Evolutionary conservation across 2,113 vertebrate species (phyloP).

Genomic region (Myanophis thanlyinensis): DNA sequence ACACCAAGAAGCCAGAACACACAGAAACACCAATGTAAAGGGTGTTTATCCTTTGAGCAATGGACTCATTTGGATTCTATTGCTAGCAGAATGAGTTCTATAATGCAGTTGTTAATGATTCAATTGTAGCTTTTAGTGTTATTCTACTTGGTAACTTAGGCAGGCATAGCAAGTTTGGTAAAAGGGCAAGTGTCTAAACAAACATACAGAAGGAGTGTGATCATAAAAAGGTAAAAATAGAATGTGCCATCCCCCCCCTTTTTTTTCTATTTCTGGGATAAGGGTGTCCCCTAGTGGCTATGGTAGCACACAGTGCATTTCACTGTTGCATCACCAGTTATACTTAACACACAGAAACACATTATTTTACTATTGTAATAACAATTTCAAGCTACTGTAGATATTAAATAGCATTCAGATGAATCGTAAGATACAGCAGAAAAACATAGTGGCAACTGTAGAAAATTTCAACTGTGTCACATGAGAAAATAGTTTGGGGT

Average conservation of each 20-base stretch:
- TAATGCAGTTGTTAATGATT: not conserved
- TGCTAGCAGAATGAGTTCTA: not conserved
- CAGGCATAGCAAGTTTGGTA: not conserved
- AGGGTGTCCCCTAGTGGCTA: not conserved
- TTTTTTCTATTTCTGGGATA: not conserved
- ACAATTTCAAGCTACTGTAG: not conserved
- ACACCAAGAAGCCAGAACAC: not conserved
- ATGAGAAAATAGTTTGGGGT: not conserved
- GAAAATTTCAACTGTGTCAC: not conserved
- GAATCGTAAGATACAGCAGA: not conserved
- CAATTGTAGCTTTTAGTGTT: not conserved
- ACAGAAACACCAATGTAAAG: not conserved
- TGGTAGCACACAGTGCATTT: not conserved
- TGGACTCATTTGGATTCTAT: not conserved
- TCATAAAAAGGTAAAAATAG: not conserved
- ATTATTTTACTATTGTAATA: not conserved
- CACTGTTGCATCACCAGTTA: not conserved
- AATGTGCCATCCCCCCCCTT: not conserved
- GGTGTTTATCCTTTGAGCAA: not conserved
- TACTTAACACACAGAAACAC: not conserved
- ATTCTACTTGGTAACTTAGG: not conserved
- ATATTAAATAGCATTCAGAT: not conserved
- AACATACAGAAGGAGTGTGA: not conserved
- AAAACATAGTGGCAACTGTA: not conserved
- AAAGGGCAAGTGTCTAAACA: not conserved